Evolutionary conservation across 2,113 vertebrate genomes (phyloP), one percentile per base, ranked within the genome.

Genomic region (Tupaia tana): DNA sequence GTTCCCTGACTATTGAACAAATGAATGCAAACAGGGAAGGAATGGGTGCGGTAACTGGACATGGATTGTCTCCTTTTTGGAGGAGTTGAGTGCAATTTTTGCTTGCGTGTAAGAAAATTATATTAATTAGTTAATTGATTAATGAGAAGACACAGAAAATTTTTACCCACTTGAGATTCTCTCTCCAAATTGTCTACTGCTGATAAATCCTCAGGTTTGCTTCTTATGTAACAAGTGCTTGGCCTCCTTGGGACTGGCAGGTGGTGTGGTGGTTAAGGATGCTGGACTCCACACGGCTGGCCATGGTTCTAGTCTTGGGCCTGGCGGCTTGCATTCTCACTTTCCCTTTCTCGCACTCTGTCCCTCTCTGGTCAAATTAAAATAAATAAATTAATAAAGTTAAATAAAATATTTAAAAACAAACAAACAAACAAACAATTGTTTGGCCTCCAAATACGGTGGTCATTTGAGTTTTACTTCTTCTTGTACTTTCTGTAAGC

Each of bases 401-500:
- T 43, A 43, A 43, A 43, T 43, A 43, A 43, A 43, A 43, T 43
- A 43, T 4, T 43, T 43, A 3, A 43, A 43, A 43, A 43, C n/a
- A n/a, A n/a, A n/a, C n/a, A n/a, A n/a, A n/a, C n/a, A 43, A 43
- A 3, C 2, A 3, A 3, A 84, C 56, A 84, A 43, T 43, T 88
- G 56, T 82, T 91, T 91, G 89, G 27, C 25, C 34, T 93, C 61
- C 31, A 96, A 88, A 92, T 59, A n/a, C n/a, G 80, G 71, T 78
- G 4, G 43, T 66, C 54, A 80, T 94, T 83, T 94, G 58, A 83
- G 54, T 74, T 92, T 90, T 87, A 31, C 43, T 80, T 81, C 24
- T 58, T 84, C 4, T 56, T 63, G 20, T 20, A 82, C n/a, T 18
- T 70, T 86, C 56, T 73, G 80, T 73, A 87, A 88, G 77, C 24